Base-by-base conservation (phyloP, 1,140 invertebrate species). In the Goniozus legneri region DNA sequence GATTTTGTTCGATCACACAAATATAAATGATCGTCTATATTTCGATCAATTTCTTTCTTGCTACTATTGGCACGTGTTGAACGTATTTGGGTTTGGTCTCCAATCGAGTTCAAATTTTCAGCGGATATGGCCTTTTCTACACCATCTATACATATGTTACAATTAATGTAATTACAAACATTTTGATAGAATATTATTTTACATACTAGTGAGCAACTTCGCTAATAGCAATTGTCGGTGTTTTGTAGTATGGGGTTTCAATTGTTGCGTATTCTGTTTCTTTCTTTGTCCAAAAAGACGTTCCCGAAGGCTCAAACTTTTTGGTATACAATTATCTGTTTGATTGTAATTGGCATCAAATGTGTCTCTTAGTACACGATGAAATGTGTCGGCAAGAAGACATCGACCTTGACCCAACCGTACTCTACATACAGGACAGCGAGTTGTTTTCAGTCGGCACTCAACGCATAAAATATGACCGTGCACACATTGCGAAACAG, bases 401-500 rank as follows among this genome's bases (percentile, higher is more conserved):
- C 79, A 81, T 40, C 80, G 70, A 35, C 77, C 79, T 54, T 77
- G 75, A 12, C 71, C 68, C 1, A 79, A 62, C 32, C 71, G 67
- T 3, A 80, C 75, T 30, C 83, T 71, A 47, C 83, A 85, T 4
- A 85, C 73, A 0, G 83, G 83, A 63, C 83, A 85, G 34, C 73
- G 75, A 40, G 79, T 70, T 2, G 80, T 77, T 49, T 79, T 80
- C 4, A 77, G 62, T 37, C 82, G 76, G 56, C 84, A 85, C 30
- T 76, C 67, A 3, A 79, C 74, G 54, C 84, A 86, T 3, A 85
- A 68, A 13, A 85, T 70, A 49, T 85, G 84, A 7, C 83, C 84
- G 47, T 85, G 82, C 30, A 83, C 80, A 53, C 84, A 86, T 60
- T 85, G 83, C 33, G 79, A 79, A 0, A 80, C 79, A 2, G 84